Evolutionary conservation across 2,113 vertebrate species (phyloP), one percentile per base, ranked within the genome.

Genomic region (Onychostoma macrolepis): DNA sequence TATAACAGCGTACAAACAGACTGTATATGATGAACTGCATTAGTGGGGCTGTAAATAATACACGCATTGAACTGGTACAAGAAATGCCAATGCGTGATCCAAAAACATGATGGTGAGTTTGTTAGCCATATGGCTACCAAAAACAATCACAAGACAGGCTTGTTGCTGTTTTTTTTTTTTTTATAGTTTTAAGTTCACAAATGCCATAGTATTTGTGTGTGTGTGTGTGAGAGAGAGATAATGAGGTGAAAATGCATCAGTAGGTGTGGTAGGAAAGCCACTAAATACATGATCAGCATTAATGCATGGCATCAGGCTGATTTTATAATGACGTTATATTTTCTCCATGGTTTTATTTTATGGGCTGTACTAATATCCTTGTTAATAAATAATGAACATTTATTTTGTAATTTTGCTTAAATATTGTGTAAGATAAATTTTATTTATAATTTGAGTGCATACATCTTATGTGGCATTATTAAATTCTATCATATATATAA

Each of bases 201-300:
- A 71, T 36, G 8, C 33, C 19, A 19, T 38, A 45, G n/a, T n/a
- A n/a, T n/a, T n/a, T 1, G 41, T 43, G 41, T 43, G 10, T 5
- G 36, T 5, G 36, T 5, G 36, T 5, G 36, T 48, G 10, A 2
- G 41, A 10, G 41, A 10, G 41, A 11, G 10, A 36, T 63, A 13
- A 21, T 28, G 13, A 24, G 30, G 78, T 38, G 38, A 24, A 58
- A 82, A 28, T 80, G 33, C 53, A 58, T 30, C 6, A 67, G 36
- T 65, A 65, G 80, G 80, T 81, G 80, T 82, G 80, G 80, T 13
- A 13, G n/a, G 9, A 48, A 24, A 50, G n/a, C 36, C 74, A 48
- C 13, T 19, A 43, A 41, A 41, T 28, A 21, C 56, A 82, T 61
- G 26, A 81, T 30, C 15, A 82, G 26, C 61, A 67, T 12, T 41